Base-by-base conservation (phyloP, 2,888 invertebrate species). In the Lithophane socia region DNA sequence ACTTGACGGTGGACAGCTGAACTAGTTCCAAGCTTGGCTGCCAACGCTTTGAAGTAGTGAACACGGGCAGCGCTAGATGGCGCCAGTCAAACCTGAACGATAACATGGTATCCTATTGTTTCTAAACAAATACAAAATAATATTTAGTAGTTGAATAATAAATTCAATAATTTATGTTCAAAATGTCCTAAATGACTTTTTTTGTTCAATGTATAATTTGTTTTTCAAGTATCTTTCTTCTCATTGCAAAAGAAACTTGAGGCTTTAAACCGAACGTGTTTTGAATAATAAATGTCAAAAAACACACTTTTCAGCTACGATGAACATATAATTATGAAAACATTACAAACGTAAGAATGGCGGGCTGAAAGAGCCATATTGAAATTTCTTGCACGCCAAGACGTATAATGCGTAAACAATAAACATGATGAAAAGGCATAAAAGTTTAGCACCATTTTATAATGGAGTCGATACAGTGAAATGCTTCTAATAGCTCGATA, bases 401-500 rank as follows among this genome's bases (percentile, higher is more conserved):
- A 73, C 72, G 75, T 85, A 74, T 73, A 79, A 72, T 44, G 54
- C 49, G 58, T 73, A 70, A 75, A 82, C 78, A 81, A 81, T 63
- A 60, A 54, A 44, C 44, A 74, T 64, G 72, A 71, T 60, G 24
- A 73, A 85, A 83, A 60, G 58, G 63, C 70, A 81, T 82, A 70
- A 79, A 86, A 79, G 47, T 73, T 58, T 65, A 60, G 65, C 78
- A 61, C 63, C 60, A 58, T 78, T 77, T 80, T 60, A 76, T 64
- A 49, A 60, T 70, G 13, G 10, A 80, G 54, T 68, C 76, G 68
- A 84, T 79, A 87, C 80, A 84, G 21, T 58, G 71, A 86, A 84
- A 86, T 60, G 82, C 76, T 85, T 81, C 75, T 88, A 83, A 84
- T 83, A 83, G 73, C 68, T 75, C 79, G 49, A 76, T 73, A 64